Evolutionary conservation across 2,113 vertebrate genomes (phyloP).

Genomic region (Ascaphus truei): DNA sequence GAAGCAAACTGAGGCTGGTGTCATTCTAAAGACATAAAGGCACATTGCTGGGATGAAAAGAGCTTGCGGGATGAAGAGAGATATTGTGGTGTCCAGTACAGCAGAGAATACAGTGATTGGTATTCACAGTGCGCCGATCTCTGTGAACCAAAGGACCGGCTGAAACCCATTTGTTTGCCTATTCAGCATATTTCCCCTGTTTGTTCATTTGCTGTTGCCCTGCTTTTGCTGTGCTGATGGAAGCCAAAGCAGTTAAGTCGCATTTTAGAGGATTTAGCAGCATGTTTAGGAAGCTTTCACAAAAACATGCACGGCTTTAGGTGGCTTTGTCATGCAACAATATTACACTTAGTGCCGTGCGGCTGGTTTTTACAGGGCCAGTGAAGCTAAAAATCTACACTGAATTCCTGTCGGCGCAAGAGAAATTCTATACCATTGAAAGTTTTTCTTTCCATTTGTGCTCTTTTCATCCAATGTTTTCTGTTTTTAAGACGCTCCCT

Average conservation of each 20-base stretch:
- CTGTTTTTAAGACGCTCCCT: neutral
- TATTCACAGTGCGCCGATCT: conserved; percentile 57
- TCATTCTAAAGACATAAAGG: conserved; percentile 57
- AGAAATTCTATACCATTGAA: neutral
- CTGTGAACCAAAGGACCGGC: conserved; percentile 63
- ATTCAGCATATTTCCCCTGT: conserved; percentile 67
- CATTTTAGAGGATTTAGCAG: conserved; percentile 67
- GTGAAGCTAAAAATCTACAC: conserved; percentile 47
- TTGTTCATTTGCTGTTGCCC: conserved; percentile 62
- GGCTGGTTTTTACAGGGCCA: conserved; percentile 51
- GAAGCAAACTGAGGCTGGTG: conserved; percentile 60
- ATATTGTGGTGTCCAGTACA: conserved; percentile 63
- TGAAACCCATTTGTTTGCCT: conserved; percentile 63
- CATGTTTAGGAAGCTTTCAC: conserved; percentile 63
- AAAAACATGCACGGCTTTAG: conserved; percentile 58
- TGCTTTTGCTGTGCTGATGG: conserved; percentile 55
- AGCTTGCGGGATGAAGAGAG: conserved; percentile 59
- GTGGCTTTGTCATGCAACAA: conserved; percentile 64
- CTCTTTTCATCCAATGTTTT: neutral
- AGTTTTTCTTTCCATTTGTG: neutral
- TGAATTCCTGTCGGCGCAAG: conserved; percentile 4
- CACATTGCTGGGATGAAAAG: conserved; percentile 61
- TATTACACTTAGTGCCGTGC: conserved; percentile 59
- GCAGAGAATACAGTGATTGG: conserved; percentile 66
- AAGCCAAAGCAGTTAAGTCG: conserved; percentile 62